A percentile compares a stretch with the other conserved stretches of the same genome.
phyloP scores from a whole-genome alignment of 2,797 vertebrate species.

The Tenualosa thibaudeaui region DNA sequence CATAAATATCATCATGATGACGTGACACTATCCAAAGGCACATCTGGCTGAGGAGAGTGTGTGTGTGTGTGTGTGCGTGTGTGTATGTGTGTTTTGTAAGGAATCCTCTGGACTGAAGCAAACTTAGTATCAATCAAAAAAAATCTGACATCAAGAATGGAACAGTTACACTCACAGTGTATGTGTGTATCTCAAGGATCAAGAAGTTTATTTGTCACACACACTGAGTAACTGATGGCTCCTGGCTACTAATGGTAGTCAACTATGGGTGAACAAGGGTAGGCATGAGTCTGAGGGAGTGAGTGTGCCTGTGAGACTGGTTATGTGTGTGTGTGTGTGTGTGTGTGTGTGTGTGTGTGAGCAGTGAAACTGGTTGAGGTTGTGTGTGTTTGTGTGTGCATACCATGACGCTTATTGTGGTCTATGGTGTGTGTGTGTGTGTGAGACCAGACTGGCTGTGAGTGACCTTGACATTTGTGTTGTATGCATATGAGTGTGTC shows the following conservation, averaged over 20 bases:
- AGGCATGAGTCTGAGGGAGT: neutral
- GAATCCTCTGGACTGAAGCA: neutral
- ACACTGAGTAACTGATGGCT: too few relatives aligned
- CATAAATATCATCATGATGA: neutral
- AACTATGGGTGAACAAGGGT: neutral
- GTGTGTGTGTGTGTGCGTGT: neutral
- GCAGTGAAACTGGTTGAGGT: too few relatives aligned
- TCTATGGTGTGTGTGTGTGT: too few relatives aligned
- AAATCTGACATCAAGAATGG: neutral
- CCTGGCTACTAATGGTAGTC: neutral
- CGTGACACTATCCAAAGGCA: neutral
- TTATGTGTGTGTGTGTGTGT: too few relatives aligned
- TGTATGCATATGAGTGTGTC: too few relatives aligned
- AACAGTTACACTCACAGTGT: neutral
- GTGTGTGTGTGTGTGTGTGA: too few relatives aligned
- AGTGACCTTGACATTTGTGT: neutral
- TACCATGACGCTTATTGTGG: too few relatives aligned
- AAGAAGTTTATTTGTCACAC: too few relatives aligned
- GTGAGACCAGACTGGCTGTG: too few relatives aligned
- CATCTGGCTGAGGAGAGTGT: neutral
- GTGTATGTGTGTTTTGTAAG: neutral
- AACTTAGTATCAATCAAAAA: neutral
- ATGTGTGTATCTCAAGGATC: too few relatives aligned
- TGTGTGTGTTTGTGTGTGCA: too few relatives aligned
- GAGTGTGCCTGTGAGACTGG: neutral